Evolutionary conservation across 2,797 vertebrate species (phyloP).

Genomic region (Megalops cyprinoides): DNA sequence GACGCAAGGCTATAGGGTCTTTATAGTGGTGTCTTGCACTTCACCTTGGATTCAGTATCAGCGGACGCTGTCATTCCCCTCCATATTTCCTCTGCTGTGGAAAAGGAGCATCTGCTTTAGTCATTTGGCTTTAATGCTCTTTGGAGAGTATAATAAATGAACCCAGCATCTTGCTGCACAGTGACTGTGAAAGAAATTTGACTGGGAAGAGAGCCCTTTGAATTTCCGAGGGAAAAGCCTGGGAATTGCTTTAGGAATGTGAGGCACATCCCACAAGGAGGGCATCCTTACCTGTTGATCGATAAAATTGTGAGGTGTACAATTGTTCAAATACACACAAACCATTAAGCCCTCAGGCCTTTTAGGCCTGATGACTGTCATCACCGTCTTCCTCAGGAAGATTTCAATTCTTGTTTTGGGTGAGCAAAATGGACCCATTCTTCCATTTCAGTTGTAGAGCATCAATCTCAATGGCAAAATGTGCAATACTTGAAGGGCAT

Average conservation of each 20-base stretch:
- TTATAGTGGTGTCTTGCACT: not conserved
- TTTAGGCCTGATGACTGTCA: no score
- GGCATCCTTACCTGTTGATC: not conserved
- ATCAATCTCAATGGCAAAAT: no score
- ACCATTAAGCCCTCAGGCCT: not conserved
- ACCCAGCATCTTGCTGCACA: not conserved
- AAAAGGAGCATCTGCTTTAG: conserved; percentile 5
- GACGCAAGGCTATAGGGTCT: not conserved
- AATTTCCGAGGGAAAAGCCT: not conserved
- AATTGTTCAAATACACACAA: not conserved
- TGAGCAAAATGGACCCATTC: not conserved
- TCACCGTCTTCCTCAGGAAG: no score
- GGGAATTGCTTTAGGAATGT: not conserved
- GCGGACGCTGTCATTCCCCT: not conserved
- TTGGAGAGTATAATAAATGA: not conserved
- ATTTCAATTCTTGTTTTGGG: no score
- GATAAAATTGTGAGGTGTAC: not conserved
- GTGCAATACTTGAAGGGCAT: no score
- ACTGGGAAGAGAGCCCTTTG: not conserved
- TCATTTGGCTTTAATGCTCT: not conserved
- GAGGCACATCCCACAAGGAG: not conserved
- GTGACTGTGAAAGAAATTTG: not conserved
- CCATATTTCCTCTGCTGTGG: not conserved
- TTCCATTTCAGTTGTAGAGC: not conserved
- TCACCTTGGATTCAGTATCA: not conserved